phyloP scores from a whole-genome alignment of 2,797 vertebrate species.

The Enteromius argenteus region DNA sequence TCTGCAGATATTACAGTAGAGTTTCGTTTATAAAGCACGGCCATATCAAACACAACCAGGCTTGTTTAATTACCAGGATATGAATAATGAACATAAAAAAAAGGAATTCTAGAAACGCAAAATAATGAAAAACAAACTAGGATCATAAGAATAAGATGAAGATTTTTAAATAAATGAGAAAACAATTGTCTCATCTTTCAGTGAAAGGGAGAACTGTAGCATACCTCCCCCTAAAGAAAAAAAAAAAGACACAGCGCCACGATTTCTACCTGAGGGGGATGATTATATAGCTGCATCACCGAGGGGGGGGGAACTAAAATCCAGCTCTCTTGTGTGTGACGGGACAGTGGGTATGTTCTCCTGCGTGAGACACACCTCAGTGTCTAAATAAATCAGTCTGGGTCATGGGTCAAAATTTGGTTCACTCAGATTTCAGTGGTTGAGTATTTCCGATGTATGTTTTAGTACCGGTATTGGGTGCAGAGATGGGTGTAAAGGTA shows the following conservation, averaged over 20 bases:
- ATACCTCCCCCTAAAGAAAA: constrained; percentile 2
- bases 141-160: constrained; percentile 2
- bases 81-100: constrained; percentile 4
- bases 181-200: constrained; percentile 19
- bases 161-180: constrained; percentile 4
- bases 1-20: not conserved
- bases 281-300: constrained; percentile 34
- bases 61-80: constrained; percentile 7
- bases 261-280: constrained; percentile 28
- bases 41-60: constrained; percentile 5
- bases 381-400: constrained; percentile 40
- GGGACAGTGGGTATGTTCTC: constrained; percentile 42
- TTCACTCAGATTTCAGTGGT: constrained; percentile 57
- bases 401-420: constrained; percentile 42
- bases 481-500: constrained; percentile 22
- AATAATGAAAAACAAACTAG: constrained; percentile 12
- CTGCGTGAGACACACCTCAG: constrained; percentile 34
- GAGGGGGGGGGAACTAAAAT: constrained; percentile 56
- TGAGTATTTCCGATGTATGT: constrained; percentile 41
- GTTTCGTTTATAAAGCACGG: not conserved
- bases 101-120: constrained; percentile 1
- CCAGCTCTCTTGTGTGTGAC: constrained; percentile 35
- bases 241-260: constrained; percentile 2
- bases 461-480: constrained; percentile 39
- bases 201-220: constrained; percentile 16